Base-by-base conservation (phyloP, 2,888 invertebrate genomes). In the Schizotus pectinicornis region DNA sequence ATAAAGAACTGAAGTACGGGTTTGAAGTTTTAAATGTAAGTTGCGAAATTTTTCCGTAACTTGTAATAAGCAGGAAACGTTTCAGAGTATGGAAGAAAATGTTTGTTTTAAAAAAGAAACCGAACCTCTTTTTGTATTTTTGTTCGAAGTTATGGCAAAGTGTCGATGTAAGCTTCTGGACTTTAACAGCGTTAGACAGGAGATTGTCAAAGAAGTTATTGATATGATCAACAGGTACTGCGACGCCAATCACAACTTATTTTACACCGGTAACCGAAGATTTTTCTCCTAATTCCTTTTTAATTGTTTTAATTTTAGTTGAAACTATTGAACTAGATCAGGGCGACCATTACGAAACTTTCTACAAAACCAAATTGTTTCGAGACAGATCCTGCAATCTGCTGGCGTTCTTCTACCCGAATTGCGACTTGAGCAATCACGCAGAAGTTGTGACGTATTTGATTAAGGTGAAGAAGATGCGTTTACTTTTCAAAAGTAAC, bases 101-200 rank as follows among this genome's bases (percentile, higher is more conserved):
- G 49, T 66, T 42, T 43, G 22, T 6, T 31, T 65, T 7, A 53
- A 34, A 12, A 36, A 58, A n/a, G 50, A 65, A 42, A 64, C 55
- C 7, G 56, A 59, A 33, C 14, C 47, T 1, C 38, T 63, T 5
- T 54, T 67, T 9, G 48, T 56, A n/a, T 38, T 62, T n/a, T 50
- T 74, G 5, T 54, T 71, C 12, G 64, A 61, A n/a, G 58, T 73
- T n/a, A 68, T 75, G 63, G 65, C 68, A 45, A 62, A 65, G 46
- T 63, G 60, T 57, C 55, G 77, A 39, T 71, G 70, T 56, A 70
- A 63, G 5, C 74, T 76, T 61, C 54, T 73, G n/a, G 65, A 70
- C 9, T 77, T 74, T 62, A 62, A 72, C 30, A 36, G 48, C 22
- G 12, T 65, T 7, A 73, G 72, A 38, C 69, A 72, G 37, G 62